Percentiles rank a stretch among this genome's conserved stretches.
Conservation (phyloP, 2,113 vertebrate species). For the Suricata suricatta region DNA sequence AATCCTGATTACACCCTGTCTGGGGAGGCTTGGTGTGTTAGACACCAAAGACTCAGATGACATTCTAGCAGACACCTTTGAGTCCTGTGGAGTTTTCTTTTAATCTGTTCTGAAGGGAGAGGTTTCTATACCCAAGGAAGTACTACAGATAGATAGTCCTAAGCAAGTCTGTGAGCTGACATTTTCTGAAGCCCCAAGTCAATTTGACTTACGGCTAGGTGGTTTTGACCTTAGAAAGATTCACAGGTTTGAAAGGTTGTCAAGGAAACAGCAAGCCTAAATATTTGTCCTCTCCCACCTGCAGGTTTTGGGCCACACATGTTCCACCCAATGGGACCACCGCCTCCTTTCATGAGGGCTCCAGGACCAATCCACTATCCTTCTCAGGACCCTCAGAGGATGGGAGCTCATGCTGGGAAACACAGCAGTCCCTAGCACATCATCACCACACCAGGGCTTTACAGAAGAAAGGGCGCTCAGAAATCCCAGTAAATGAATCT, state of each 20-base stretch:
- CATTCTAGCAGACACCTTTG: not conserved
- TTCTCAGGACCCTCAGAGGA: constrained; percentile 96
- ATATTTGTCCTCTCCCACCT: constrained; percentile 52
- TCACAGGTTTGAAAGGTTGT: not conserved
- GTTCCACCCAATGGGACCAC: constrained; percentile 93
- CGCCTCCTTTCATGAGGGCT: constrained; percentile 94
- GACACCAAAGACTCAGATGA: not conserved
- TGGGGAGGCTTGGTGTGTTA: not conserved
- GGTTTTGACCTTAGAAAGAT: not conserved
- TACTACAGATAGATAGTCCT: not conserved
- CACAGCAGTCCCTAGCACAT: constrained; percentile 89
- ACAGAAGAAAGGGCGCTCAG: constrained; percentile 51
- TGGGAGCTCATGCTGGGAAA: constrained; percentile 94
- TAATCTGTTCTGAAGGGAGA: not conserved
- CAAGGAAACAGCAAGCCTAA: constrained; percentile 38
- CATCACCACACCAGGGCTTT: not conserved
- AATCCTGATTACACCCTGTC: not conserved
- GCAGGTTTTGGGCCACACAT: constrained; percentile 94
- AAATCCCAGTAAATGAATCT: constrained; percentile 59
- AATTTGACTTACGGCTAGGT: not conserved
- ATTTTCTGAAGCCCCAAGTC: not conserved
- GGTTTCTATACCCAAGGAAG: not conserved
- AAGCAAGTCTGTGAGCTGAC: not conserved
- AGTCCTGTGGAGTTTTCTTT: not conserved
- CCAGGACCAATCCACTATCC: constrained; percentile 97